phyloP scores from a whole-genome alignment of 2,888 invertebrate species.

The Amphipyra berbera region DNA sequence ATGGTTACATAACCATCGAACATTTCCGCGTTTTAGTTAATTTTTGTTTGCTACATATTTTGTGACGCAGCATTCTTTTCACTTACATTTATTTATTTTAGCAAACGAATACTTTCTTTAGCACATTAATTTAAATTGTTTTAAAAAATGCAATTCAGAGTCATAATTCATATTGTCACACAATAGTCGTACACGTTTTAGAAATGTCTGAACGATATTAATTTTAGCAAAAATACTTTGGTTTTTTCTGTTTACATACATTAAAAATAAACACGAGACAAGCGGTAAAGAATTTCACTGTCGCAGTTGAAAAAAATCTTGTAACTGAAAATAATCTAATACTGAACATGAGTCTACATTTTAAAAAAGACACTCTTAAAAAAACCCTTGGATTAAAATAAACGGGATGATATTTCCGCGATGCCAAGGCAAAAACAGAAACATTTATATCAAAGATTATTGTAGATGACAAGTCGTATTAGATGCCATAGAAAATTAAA shows the following conservation, averaged over 20 bases:
- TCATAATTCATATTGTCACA: too few species aligned
- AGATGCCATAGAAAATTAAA: conserved; percentile 57
- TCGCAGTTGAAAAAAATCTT: too few species aligned
- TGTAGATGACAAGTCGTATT: conserved; percentile 46
- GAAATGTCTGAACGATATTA: too few species aligned
- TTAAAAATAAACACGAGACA: too few species aligned
- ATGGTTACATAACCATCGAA: conserved; percentile 31
- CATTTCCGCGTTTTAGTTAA: conserved; percentile 21
- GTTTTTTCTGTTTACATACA: too few species aligned
- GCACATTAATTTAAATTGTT: too few species aligned
- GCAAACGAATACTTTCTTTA: too few species aligned
- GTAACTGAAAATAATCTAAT: conserved; percentile 22
- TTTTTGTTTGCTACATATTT: conserved; percentile 2
- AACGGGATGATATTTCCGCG: conserved; percentile 59
- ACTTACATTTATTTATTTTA: not conserved
- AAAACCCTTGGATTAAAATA: conserved; percentile 39
- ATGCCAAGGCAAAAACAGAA: conserved; percentile 50
- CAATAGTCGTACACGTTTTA: too few species aligned
- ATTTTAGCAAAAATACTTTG: too few species aligned
- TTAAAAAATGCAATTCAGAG: too few species aligned
- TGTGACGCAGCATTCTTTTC: not conserved
- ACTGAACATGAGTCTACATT: not conserved
- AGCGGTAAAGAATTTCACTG: too few species aligned
- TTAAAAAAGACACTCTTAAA: conserved; percentile 20
- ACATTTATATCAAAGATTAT: conserved; percentile 50